A percentile compares a stretch with the other conserved stretches of the same genome.
phyloP scores from a whole-genome alignment of 30 jellyfish, hydroid and myxozoan species.

The Turritopsis dohrnii region DNA sequence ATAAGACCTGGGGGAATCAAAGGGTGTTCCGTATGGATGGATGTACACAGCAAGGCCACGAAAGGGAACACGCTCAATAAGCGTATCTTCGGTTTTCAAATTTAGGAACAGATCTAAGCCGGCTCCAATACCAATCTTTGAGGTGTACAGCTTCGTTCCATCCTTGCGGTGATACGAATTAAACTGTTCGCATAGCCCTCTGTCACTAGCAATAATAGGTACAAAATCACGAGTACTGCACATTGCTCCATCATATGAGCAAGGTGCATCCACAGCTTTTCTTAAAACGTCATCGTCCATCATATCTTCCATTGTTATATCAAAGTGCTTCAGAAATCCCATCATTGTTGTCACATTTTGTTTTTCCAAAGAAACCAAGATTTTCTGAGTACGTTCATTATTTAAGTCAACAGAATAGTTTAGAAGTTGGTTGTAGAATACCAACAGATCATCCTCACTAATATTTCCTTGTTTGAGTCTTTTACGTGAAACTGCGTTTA shows the following conservation, averaged over 20 bases:
- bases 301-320: background rate
- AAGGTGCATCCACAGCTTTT: background rate
- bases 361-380: background rate
- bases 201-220: background rate
- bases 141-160: background rate
- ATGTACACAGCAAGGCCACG: background rate
- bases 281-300: background rate
- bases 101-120: background rate
- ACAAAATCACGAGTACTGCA: background rate
- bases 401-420: background rate
- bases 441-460: background rate
- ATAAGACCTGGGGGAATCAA: background rate
- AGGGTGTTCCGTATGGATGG: slow-evolving; percentile 11
- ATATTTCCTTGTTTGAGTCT: background rate
- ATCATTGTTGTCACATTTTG: background rate
- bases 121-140: background rate
- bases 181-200: background rate
- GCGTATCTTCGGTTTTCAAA: background rate
- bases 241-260: background rate
- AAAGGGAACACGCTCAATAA: background rate
- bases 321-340: background rate
- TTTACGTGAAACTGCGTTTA: slow-evolving; percentile 6
- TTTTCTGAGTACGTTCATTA: background rate
- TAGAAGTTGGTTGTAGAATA: background rate
- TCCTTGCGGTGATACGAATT: slow-evolving; percentile 4